Conservation (phyloP, 2,797 vertebrate genomes). For the Squalus acanthias region DNA sequence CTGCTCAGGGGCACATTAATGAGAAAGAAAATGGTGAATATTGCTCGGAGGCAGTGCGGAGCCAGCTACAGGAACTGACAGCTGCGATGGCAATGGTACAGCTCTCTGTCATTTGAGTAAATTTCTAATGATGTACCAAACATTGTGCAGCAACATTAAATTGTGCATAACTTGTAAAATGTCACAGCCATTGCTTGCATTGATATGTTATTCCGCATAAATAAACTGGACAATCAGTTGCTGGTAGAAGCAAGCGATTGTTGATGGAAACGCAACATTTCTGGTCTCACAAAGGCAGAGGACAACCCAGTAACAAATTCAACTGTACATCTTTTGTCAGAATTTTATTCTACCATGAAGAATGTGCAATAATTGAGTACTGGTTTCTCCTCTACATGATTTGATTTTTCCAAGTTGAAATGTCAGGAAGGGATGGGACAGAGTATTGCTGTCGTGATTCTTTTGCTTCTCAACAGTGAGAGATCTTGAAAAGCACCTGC, state of each 20-base stretch:
- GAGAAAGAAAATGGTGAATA: background rate
- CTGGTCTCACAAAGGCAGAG: background rate
- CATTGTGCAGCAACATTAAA: background rate
- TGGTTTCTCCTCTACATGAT: background rate
- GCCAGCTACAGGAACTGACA: conserved; percentile 28
- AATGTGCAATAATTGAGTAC: background rate
- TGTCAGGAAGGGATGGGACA: background rate
- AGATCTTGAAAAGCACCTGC: background rate
- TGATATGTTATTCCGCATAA: background rate
- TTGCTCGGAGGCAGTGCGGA: background rate
- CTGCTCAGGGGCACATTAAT: conserved; percentile 13
- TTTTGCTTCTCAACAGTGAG: background rate
- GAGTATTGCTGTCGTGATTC: background rate
- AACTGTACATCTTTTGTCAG: background rate
- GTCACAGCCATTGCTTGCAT: background rate
- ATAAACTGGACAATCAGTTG: background rate
- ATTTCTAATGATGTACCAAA: conserved; percentile 4
- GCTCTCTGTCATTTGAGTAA: conserved; percentile 19
- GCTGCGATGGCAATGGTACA: background rate
- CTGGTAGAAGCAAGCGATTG: too few species aligned
- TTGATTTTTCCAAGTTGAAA: background rate
- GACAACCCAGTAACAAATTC: background rate
- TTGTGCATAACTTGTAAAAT: conserved; percentile 15
- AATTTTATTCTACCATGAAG: background rate
- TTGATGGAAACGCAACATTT: background rate